A percentile compares a stretch with the other conserved stretches of the same genome.
phyloP scores from a whole-genome alignment of 2,113 vertebrate species.

The Halichoeres trimaculatus region DNA sequence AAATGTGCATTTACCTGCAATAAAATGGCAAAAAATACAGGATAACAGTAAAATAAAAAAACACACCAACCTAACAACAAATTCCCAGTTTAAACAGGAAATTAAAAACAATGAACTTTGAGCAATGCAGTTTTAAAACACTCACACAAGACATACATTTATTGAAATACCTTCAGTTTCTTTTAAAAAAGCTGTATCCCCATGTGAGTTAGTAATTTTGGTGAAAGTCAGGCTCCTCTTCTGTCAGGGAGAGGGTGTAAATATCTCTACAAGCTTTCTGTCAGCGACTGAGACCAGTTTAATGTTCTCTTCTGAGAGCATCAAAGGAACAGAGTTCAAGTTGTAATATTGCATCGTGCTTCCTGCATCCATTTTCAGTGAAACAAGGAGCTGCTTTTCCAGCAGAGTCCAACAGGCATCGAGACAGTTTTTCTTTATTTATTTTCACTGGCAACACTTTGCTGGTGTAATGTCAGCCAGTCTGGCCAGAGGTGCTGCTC shows the following conservation, averaged over 20 bases:
- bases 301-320: neutral
- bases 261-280: neutral
- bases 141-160: slow-evolving; percentile 27
- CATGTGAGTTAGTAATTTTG: slow-evolving; percentile 4
- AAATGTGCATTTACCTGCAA: no score
- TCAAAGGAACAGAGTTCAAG: slow-evolving; percentile 5
- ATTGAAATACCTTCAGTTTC: slow-evolving; percentile 8
- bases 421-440: slow-evolving; percentile 14
- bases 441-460: slow-evolving; percentile 4
- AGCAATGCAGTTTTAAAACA: slow-evolving; percentile 9
- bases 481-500: slow-evolving; percentile 30
- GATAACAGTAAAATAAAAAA: no score
- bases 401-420: slow-evolving; percentile 6
- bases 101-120: slow-evolving; percentile 23
- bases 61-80: no score
- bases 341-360: slow-evolving; percentile 1
- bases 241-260: neutral
- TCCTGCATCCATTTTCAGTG: neutral
- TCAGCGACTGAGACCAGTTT: neutral
- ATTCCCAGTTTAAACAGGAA: no score
- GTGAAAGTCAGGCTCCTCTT: neutral
- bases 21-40: no score
- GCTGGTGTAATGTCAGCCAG: slow-evolving; percentile 22
- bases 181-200: slow-evolving; percentile 30
- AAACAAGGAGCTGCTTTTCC: no score